These are phyloP conservation scores for Caprella mutica DNA, from an alignment of 2,888 invertebrate species.

Conservation along the genomic window DNA sequence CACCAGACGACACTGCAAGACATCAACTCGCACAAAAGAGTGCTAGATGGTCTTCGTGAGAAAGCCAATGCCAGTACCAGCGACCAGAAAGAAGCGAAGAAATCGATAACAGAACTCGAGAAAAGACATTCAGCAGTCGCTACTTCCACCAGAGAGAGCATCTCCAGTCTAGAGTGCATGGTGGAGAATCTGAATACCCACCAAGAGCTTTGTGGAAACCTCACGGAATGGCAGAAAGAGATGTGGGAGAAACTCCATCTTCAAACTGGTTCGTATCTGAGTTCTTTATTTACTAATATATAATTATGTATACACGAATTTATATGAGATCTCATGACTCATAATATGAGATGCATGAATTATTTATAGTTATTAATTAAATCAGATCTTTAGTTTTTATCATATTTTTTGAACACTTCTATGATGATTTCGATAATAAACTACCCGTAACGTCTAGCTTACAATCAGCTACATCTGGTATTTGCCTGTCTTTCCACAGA, in stretches of 20 bases:
- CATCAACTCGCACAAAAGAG: constrained; percentile 74
- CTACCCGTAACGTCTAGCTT: no score
- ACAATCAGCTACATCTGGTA: not conserved
- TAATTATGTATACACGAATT: not conserved
- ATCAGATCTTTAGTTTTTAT: no score
- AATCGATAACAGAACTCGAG: constrained; percentile 60
- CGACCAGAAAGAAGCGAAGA: constrained; percentile 53
- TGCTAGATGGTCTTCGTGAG: constrained; percentile 78
- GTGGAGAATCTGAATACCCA: constrained; percentile 75
- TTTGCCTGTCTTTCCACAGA: constrained; percentile 45
- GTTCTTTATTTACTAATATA: not conserved
- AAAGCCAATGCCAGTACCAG: no score
- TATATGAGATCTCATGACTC: no score
- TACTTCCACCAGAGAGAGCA: constrained; percentile 53
- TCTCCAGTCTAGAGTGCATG: constrained; percentile 60
- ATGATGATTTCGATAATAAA: no score
- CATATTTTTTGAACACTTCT: no score
- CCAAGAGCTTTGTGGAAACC: constrained; percentile 68
- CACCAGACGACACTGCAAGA: constrained; percentile 68
- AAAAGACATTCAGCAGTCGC: constrained; percentile 61
- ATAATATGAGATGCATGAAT: no score
- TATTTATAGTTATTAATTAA: not conserved
- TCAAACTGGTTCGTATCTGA: constrained; percentile 46
- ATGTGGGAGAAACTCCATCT: constrained; percentile 75
- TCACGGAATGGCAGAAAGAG: constrained; percentile 80